Evolutionary conservation across 2,113 vertebrate genomes (phyloP).

Genomic region (Bettongia penicillata): DNA sequence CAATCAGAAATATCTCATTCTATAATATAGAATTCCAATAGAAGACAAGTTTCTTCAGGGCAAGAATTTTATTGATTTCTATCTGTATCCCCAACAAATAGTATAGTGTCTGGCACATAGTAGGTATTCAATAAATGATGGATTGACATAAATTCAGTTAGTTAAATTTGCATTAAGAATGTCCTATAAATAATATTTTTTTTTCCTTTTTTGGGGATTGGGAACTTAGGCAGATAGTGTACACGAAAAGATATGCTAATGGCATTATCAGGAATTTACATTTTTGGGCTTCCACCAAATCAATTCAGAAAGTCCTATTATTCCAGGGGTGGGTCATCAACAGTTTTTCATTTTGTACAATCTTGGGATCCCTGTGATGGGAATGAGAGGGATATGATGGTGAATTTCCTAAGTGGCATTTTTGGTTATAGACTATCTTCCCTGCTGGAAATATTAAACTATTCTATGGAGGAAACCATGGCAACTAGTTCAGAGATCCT

Average conservation of each 20-base stretch:
- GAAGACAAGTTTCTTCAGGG: background rate
- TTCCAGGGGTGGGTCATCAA: background rate
- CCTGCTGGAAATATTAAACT: background rate
- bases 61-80: slow-evolving; percentile 10
- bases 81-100: background rate
- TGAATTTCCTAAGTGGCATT: background rate
- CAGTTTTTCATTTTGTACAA: background rate
- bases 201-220: background rate
- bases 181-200: background rate
- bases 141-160: background rate
- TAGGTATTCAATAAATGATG: background rate
- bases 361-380: background rate
- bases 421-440: background rate
- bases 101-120: background rate
- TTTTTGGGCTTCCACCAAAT: background rate
- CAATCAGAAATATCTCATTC: slow-evolving; percentile 8
- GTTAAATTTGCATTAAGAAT: background rate
- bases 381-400: background rate
- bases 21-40: background rate
- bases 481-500: background rate
- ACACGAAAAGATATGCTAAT: background rate
- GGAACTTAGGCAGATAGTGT: background rate
- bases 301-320: background rate
- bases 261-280: background rate
- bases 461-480: background rate